Percentiles rank a stretch among this genome's conserved stretches.
Conservation (phyloP, 2,888 invertebrate species). For the Ormyrus nitidulus region DNA sequence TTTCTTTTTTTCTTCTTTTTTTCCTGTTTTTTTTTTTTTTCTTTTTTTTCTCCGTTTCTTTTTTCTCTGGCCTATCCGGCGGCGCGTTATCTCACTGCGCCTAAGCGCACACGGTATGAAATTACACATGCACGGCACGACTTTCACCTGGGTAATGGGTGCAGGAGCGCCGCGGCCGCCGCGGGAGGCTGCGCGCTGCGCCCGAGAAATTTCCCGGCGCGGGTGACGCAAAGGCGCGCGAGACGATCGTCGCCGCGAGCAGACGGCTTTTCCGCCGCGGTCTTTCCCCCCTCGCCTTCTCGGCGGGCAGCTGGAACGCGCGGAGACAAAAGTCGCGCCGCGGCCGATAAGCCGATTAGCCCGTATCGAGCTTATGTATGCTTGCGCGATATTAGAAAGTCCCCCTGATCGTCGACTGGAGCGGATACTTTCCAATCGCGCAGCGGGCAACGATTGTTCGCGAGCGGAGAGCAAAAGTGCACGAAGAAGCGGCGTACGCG, state of each 20-base stretch:
- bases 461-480: background rate
- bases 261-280: background rate
- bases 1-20: background rate
- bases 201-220: background rate
- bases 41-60: background rate
- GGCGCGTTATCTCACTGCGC: conserved; percentile 1
- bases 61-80: background rate
- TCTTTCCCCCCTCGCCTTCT: background rate
- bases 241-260: background rate
- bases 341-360: background rate
- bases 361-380: too few species aligned
- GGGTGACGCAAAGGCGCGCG: background rate
- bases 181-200: background rate
- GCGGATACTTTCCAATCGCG: background rate
- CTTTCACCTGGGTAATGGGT: conserved; percentile 22
- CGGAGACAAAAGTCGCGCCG: background rate
- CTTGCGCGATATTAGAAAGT: conserved; percentile 27
- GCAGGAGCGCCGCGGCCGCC: background rate
- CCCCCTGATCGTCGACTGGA: background rate
- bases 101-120: background rate
- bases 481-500: background rate
- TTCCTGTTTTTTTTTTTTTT: background rate
- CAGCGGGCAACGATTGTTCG: conserved; percentile 2
- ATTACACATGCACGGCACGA: conserved; percentile 16
- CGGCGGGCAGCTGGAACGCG: background rate